These are phyloP conservation scores for Philotrypesis tridentata DNA, from an alignment of 1,140 invertebrate species.

Conservation along the genomic window DNA sequence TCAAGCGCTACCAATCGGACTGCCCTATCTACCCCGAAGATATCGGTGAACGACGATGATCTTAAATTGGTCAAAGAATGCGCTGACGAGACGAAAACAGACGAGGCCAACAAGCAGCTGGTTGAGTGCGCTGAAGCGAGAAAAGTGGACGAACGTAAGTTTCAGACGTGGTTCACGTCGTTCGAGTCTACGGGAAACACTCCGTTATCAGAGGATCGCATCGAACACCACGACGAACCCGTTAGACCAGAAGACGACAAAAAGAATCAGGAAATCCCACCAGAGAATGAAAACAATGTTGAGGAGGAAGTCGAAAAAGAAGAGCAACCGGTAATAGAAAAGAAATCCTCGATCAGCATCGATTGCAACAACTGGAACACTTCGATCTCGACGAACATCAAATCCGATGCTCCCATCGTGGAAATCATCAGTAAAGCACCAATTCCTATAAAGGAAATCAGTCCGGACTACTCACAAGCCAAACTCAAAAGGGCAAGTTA, in stretches of 20 bases:
- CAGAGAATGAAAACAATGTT: conserved; percentile 3
- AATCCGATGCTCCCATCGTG: conserved; percentile 16
- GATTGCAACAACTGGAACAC: conserved; percentile 42
- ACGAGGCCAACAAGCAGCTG: neutral
- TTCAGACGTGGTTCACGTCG: conserved; percentile 1
- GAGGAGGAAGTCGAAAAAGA: conserved; percentile 28
- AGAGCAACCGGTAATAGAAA: conserved; percentile 24
- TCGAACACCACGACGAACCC: neutral
- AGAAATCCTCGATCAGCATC: conserved; percentile 47
- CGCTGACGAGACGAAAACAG: neutral
- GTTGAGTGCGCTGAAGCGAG: neutral
- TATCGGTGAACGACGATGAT: neutral
- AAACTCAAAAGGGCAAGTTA: conserved; percentile 65
- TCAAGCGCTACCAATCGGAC: conserved; percentile 54
- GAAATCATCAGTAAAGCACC: neutral
- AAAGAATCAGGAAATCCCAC: neutral
- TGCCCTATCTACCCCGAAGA: neutral
- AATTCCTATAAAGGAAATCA: conserved; percentile 10
- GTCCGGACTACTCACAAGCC: conserved; percentile 53
- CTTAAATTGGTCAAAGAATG: neutral
- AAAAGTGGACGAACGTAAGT: neutral
- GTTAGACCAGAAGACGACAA: neutral
- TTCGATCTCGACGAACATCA: conserved; percentile 10
- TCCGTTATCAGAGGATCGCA: neutral
- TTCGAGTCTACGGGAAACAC: neutral